Percentiles rank a stretch among this genome's conserved stretches.
phyloP scores from a whole-genome alignment of 2,113 vertebrate species.

The Pteronura brasiliensis region DNA sequence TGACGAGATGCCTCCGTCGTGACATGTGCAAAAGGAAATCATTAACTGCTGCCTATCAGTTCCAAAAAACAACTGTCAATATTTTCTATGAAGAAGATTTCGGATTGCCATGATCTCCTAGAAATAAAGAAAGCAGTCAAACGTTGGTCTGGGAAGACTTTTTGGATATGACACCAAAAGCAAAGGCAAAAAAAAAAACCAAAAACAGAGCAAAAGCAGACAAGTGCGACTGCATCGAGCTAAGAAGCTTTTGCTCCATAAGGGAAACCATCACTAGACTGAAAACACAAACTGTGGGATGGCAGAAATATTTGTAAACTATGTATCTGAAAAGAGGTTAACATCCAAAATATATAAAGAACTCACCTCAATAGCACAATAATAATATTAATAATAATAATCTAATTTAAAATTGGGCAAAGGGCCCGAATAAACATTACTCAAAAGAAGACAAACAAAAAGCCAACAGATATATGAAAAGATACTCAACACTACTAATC shows the following conservation, averaged over 20 bases:
- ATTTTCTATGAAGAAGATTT: neutral
- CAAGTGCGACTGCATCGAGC: neutral
- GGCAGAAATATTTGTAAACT: neutral
- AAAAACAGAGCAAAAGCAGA: neutral
- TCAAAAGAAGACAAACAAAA: neutral
- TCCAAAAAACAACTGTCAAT: neutral
- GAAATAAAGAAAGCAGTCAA: slow-evolving; percentile 5
- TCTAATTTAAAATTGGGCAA: neutral
- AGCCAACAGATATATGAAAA: neutral
- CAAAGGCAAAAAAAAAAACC: neutral
- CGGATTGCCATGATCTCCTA: neutral
- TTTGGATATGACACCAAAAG: neutral
- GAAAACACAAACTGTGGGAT: neutral
- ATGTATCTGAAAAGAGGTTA: neutral
- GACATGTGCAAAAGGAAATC: slow-evolving; percentile 19
- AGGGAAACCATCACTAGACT: neutral
- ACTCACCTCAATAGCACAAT: neutral
- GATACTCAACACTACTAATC: neutral
- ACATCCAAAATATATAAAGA: neutral
- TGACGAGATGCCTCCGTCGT: neutral
- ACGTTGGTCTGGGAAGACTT: neutral
- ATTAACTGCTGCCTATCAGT: neutral
- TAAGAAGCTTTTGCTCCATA: neutral
- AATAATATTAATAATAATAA: neutral
- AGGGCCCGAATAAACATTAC: neutral